Conservation (phyloP, 2,888 invertebrate genomes). For the Actias luna region DNA sequence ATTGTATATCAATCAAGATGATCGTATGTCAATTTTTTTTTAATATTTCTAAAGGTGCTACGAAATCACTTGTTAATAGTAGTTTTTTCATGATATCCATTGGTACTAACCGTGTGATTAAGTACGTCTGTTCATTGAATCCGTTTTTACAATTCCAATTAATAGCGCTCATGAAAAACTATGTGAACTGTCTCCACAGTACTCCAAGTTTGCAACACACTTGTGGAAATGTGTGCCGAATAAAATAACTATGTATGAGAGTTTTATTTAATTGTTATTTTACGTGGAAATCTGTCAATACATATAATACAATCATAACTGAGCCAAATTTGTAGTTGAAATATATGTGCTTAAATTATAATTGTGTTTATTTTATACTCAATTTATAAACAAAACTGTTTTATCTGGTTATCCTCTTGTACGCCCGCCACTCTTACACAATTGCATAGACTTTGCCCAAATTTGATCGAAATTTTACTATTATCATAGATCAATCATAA, state of each 20-base stretch:
- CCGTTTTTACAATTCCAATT: constrained; percentile 47
- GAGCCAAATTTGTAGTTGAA: too few species aligned
- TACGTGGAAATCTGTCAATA: too few species aligned
- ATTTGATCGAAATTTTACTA: too few species aligned
- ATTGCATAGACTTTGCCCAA: too few species aligned
- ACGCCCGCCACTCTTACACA: too few species aligned
- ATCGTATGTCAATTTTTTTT: not conserved
- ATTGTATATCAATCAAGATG: not conserved
- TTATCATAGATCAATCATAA: too few species aligned
- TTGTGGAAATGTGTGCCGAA: constrained; percentile 36
- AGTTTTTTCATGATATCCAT: constrained; percentile 5
- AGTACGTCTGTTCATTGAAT: constrained; percentile 41
- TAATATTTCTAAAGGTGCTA: not conserved
- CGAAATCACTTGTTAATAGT: not conserved
- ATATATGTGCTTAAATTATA: too few species aligned
- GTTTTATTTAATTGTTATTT: constrained; percentile 9
- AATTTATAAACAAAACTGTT: too few species aligned
- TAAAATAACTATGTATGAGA: constrained; percentile 14
- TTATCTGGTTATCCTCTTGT: too few species aligned
- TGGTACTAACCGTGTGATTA: constrained; percentile 35
- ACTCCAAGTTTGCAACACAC: constrained; percentile 55
- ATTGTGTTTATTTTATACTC: too few species aligned
- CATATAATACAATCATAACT: too few species aligned
- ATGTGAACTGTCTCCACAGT: constrained; percentile 53
- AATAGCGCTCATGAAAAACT: constrained; percentile 44